These are phyloP conservation scores for Drosophila melanica DNA, from an alignment of 1,140 invertebrate species.

Conservation along the genomic window DNA sequence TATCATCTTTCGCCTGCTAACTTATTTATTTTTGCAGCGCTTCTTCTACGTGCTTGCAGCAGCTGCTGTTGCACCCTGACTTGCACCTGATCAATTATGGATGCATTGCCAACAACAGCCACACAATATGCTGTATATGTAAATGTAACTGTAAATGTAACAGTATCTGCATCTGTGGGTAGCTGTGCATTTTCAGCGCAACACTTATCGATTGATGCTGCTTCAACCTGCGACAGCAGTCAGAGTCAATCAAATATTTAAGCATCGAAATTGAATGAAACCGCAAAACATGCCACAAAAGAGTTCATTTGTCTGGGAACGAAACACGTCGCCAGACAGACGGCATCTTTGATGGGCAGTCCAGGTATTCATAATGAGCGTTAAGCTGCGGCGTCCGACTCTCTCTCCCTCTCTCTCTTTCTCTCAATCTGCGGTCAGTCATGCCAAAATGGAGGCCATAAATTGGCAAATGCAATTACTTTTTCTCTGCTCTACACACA, in stretches of 20 bases:
- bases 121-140: not conserved
- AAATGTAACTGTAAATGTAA: slow-evolving; percentile 9
- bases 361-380: slow-evolving; percentile 36
- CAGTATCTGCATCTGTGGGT: not conserved
- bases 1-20: slow-evolving; percentile 16
- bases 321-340: not conserved
- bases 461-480: slow-evolving; percentile 66
- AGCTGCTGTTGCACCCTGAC: slow-evolving; percentile 23
- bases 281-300: slow-evolving; percentile 54
- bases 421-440: no score
- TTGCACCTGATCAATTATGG: slow-evolving; percentile 28
- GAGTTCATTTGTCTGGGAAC: slow-evolving; percentile 29
- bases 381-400: no score
- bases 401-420: no score
- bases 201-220: slow-evolving; percentile 58
- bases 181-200: not conserved
- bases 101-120: slow-evolving; percentile 20
- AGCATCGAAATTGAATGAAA: slow-evolving; percentile 64
- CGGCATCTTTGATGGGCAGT: slow-evolving; percentile 16
- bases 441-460: slow-evolving; percentile 30
- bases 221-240: slow-evolving; percentile 16
- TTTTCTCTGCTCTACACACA: slow-evolving; percentile 53
- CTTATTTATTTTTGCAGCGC: slow-evolving; percentile 29
- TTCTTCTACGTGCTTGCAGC: not conserved
- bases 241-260: slow-evolving; percentile 52